phyloP scores from a whole-genome alignment of 2,113 vertebrate genomes.

The Penelope pileata region DNA sequence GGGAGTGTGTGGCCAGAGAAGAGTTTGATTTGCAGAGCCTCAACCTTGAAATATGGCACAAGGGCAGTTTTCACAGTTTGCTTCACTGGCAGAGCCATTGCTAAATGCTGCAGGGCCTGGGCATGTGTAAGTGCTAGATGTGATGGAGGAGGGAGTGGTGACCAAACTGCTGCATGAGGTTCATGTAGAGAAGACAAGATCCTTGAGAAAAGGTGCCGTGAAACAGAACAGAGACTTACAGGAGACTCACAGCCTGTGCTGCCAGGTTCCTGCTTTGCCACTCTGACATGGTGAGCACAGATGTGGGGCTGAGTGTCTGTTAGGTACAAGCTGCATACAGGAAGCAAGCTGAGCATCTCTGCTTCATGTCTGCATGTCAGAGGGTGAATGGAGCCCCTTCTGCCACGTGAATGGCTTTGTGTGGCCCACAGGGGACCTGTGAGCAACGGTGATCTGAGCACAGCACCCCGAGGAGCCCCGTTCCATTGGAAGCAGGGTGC shows the following conservation, averaged over 20 bases:
- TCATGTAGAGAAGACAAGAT: neutral
- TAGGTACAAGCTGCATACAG: neutral
- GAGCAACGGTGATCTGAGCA: neutral
- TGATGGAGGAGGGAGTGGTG: neutral
- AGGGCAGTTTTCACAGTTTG: neutral
- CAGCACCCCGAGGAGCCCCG: neutral
- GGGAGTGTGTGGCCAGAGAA: neutral
- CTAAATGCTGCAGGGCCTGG: neutral
- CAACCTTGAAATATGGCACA: neutral
- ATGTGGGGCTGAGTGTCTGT: neutral
- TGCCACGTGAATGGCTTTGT: neutral
- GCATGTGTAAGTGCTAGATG: neutral
- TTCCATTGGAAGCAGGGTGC: neutral
- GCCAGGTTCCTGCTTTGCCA: neutral
- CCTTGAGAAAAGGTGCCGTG: neutral
- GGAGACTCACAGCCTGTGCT: neutral
- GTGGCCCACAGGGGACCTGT: neutral
- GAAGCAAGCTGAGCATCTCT: neutral
- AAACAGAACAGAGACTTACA: neutral
- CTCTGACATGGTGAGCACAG: neutral
- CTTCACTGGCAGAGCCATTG: neutral
- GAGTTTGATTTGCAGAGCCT: neutral
- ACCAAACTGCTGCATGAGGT: neutral
- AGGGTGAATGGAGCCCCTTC: neutral
- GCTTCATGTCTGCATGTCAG: neutral